Base-by-base conservation (phyloP, 2,888 invertebrate genomes). In the Aricia artaxerxes region DNA sequence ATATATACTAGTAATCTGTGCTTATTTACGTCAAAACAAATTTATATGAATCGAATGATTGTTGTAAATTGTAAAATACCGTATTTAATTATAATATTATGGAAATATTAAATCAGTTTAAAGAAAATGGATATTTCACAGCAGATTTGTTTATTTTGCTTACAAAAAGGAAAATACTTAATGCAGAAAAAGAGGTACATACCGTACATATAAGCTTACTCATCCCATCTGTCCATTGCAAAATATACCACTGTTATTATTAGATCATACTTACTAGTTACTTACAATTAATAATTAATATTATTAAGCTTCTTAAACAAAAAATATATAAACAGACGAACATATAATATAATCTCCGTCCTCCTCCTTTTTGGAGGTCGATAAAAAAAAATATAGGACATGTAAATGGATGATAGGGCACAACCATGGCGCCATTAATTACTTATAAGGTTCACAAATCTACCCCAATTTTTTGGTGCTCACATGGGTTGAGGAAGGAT, bases 91-190 rank as follows among this genome's bases (percentile, higher is more conserved):
- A 80, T 78, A 81, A 69, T 77, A 79, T 77, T 83, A 79, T 83
- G 83, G 93, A 94, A 82, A 87, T 94, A 88, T 87, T 93, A 82
- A 85, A 89, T 2, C 88, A 89, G 81, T 94, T 90, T 84, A 92
- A 91, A 85, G 86, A 91, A 86, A 90, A 92, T 91, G 94, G 94
- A 5, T 94, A 91, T 86, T 94, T 92, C 83, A 91, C 92, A 61
- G 85, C 91, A 9, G 89, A 92, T 64, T 83, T 94, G 76, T 94
- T 92, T 82, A 90, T 92, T 83, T 87, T 94, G 82, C 87, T 94
- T 81, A 85, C 88, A 69, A 88, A 89, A 80, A 94, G 92, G 85
- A 91, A 88, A 82, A 78, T 89, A 82, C 83, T 85, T 79, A 83
- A 88, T 79, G 35, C 85, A 1, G 81, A 87, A 31, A 88, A 89